A percentile compares a stretch with the other conserved stretches of the same genome.
Conservation (phyloP, 2,888 invertebrate species). For the Thera obeliscata region DNA sequence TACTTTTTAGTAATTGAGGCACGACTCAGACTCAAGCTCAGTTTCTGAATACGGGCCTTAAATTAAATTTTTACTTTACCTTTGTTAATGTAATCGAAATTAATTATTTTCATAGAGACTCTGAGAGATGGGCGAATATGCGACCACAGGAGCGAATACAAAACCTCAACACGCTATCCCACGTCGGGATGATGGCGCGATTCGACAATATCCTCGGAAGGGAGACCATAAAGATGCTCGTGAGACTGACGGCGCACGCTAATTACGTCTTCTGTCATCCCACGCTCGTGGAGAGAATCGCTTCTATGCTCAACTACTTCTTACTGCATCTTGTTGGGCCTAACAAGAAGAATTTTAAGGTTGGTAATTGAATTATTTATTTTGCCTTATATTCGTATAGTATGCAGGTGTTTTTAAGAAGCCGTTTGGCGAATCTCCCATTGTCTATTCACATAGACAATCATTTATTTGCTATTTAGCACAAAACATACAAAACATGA, state of each 20-base stretch:
- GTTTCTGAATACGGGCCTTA: too few species aligned
- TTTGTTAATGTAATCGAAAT: too few species aligned
- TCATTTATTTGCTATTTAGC: too few species aligned
- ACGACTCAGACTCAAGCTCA: too few species aligned
- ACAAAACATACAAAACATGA: too few species aligned
- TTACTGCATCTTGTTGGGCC: conserved; percentile 95
- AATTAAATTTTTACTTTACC: too few species aligned
- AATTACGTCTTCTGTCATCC: conserved; percentile 93
- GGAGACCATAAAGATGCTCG: conserved; percentile 93
- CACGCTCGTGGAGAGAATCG: conserved; percentile 96
- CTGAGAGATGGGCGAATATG: conserved; percentile 89
- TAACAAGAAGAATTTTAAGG: conserved; percentile 95
- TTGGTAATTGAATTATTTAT: not conserved
- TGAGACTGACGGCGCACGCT: conserved; percentile 90
- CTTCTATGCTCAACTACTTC: conserved; percentile 98
- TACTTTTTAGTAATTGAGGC: too few species aligned
- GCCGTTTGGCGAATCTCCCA: too few species aligned
- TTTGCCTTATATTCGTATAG: not conserved
- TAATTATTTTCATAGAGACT: conserved; percentile 79
- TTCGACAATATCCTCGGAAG: conserved; percentile 97
- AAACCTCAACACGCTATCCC: conserved; percentile 88
- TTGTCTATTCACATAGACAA: too few species aligned
- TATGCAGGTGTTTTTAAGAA: too few species aligned
- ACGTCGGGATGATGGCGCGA: conserved; percentile 92
- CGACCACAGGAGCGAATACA: conserved; percentile 89